Conservation (phyloP, 2,888 invertebrate genomes). For the Cyclophora albipunctata region DNA sequence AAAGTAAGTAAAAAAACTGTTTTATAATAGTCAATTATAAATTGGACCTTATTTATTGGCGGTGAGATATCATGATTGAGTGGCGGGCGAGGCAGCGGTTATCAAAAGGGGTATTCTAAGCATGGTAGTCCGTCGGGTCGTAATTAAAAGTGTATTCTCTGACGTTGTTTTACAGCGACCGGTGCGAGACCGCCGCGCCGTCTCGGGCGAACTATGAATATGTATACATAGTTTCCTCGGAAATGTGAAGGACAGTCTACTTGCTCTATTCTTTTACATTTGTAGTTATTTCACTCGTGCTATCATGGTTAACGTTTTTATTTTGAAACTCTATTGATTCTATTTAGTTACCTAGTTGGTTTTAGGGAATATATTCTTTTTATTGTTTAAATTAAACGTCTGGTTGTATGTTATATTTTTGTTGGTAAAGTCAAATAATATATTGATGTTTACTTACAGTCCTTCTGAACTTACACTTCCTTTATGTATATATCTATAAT, state of each 20-base stretch:
- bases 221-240: conserved; percentile 29
- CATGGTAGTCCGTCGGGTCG: conserved; percentile 39
- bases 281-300: too few relatives aligned
- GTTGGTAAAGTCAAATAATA: too few relatives aligned
- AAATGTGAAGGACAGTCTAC: conserved; percentile 37
- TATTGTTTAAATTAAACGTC: too few relatives aligned
- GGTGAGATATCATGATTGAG: conserved; percentile 30
- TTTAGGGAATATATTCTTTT: too few relatives aligned
- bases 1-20: conserved; percentile 21
- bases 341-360: too few relatives aligned
- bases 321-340: too few relatives aligned
- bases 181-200: conserved; percentile 5
- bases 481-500: too few relatives aligned
- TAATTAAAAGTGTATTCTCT: conserved; percentile 55
- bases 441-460: too few relatives aligned
- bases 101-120: conserved; percentile 48
- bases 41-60: conserved; percentile 20
- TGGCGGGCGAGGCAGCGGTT: conserved; percentile 25
- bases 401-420: too few relatives aligned
- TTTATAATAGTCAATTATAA: conserved; percentile 9
- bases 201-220: conserved; percentile 43
- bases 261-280: conserved; percentile 24
- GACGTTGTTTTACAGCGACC: conserved; percentile 47
- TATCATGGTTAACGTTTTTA: not conserved
- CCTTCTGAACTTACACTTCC: too few relatives aligned